These are phyloP conservation scores for Myrmecophaga tridactyla DNA, from an alignment of 2,113 vertebrate species.

Conservation along the genomic window DNA sequence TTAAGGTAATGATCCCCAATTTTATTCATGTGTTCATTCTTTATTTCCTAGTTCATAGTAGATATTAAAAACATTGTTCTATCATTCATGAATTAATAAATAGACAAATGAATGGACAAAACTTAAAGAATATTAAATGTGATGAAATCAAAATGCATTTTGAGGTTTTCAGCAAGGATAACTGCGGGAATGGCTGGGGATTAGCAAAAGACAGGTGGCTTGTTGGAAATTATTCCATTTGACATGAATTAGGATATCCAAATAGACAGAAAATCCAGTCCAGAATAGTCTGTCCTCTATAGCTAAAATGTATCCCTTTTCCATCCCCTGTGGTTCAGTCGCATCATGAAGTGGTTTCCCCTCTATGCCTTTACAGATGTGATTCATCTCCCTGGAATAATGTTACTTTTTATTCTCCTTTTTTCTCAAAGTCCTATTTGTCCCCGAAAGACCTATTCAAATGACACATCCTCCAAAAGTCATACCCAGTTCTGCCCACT, in stretches of 20 bases:
- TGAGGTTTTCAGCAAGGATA: not conserved
- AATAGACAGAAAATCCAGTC: not conserved
- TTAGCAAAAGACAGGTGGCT: not conserved
- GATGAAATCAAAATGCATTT: not conserved
- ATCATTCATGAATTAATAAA: not conserved
- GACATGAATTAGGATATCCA: not conserved
- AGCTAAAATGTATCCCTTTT: not conserved
- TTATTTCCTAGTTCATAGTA: not conserved
- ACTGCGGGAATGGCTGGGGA: not conserved
- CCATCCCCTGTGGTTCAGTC: not conserved
- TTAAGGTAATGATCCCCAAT: not conserved
- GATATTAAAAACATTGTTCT: not conserved
- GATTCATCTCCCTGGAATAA: not conserved
- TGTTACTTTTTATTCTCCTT: not conserved
- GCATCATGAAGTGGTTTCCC: not conserved
- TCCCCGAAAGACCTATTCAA: not conserved
- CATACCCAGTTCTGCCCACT: rapidly evolving
- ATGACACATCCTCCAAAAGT: not conserved
- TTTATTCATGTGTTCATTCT: not conserved
- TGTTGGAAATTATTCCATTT: not conserved
- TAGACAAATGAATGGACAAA: not conserved
- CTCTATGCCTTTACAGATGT: not conserved
- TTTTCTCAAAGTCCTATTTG: not conserved
- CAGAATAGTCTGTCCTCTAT: not conserved
- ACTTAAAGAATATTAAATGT: not conserved